A percentile compares a stretch with the other conserved stretches of the same genome.
These are phyloP conservation scores for Anolis carolinensis DNA, from an alignment of 2,113 vertebrate genomes.

Conservation along the genomic window DNA sequence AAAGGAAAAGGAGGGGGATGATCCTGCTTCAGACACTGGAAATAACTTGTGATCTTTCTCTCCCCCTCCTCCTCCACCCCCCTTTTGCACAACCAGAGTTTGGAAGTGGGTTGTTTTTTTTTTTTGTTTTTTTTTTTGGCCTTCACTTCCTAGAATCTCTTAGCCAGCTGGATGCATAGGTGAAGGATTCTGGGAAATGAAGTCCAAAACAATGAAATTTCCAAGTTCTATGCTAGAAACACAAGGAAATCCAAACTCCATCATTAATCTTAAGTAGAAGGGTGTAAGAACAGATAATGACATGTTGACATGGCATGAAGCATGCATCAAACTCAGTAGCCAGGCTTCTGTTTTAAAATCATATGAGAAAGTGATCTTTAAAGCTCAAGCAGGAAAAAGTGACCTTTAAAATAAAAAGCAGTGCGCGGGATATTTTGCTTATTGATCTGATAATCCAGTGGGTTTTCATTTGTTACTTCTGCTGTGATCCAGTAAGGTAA, in stretches of 20 bases:
- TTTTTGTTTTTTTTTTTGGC: too few relatives aligned
- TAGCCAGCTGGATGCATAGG: too few relatives aligned
- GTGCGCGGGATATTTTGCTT: too few relatives aligned
- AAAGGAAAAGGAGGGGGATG: neutral
- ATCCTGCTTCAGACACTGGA: neutral
- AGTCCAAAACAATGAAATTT: too few relatives aligned
- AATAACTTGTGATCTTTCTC: neutral
- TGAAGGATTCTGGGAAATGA: too few relatives aligned
- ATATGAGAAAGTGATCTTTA: neutral
- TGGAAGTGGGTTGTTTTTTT: too few relatives aligned
- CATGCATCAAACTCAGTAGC: neutral
- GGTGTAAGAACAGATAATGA: neutral
- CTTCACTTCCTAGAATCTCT: too few relatives aligned
- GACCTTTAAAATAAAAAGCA: neutral
- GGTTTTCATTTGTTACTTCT: too few relatives aligned
- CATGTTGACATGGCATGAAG: neutral
- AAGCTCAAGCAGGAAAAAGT: neutral
- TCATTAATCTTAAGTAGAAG: neutral
- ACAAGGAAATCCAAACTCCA: neutral
- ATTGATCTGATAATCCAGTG: too few relatives aligned
- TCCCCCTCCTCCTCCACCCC: neutral
- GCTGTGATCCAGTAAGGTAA: too few relatives aligned
- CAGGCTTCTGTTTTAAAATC: neutral
- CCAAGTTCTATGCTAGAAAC: neutral
- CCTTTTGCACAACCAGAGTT: too few relatives aligned